A percentile compares a stretch with the other conserved stretches of the same genome.
Evolutionary conservation across 2,797 vertebrate genomes (phyloP).

Genomic region (Diplodus sargus): DNA sequence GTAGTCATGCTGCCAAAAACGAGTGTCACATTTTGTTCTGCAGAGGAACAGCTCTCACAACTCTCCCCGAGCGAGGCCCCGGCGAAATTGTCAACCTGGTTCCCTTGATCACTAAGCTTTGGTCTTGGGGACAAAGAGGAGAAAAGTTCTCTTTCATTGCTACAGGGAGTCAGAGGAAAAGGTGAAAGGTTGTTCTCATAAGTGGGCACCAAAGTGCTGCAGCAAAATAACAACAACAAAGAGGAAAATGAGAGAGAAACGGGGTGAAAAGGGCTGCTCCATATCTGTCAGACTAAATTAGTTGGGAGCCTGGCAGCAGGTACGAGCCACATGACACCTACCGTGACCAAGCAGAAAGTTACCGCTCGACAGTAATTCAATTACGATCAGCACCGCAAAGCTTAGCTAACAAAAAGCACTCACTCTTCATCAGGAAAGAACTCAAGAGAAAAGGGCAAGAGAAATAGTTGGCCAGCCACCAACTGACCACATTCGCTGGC

Average conservation of each 20-base stretch:
- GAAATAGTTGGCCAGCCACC: constrained; percentile 68
- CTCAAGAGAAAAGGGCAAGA: constrained; percentile 74
- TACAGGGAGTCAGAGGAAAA: constrained; percentile 74
- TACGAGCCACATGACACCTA: constrained; percentile 77
- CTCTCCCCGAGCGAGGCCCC: constrained; percentile 60
- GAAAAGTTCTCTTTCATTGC: constrained; percentile 71
- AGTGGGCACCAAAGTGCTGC: constrained; percentile 63
- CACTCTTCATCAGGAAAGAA: constrained; percentile 71
- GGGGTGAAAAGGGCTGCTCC: constrained; percentile 75
- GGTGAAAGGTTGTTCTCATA: constrained; percentile 79
- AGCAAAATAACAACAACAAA: constrained; percentile 80
- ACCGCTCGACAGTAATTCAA: constrained; percentile 72
- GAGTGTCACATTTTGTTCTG: constrained; percentile 77
- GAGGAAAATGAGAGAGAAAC: constrained; percentile 70
- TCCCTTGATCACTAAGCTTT: constrained; percentile 71
- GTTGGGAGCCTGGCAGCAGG: constrained; percentile 65
- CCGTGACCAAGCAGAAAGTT: constrained; percentile 79
- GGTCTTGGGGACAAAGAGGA: constrained; percentile 59
- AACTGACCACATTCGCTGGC: constrained; percentile 79
- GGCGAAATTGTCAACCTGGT: constrained; percentile 64
- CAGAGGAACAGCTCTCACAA: constrained; percentile 62
- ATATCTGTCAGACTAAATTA: constrained; percentile 80
- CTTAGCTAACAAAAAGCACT: constrained; percentile 72
- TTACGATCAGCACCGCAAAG: constrained; percentile 71
- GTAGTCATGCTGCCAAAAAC: constrained; percentile 70